A percentile compares a stretch with the other conserved stretches of the same genome.
These are phyloP conservation scores for Orius laevigatus DNA, from an alignment of 1,140 invertebrate genomes.

Conservation along the genomic window DNA sequence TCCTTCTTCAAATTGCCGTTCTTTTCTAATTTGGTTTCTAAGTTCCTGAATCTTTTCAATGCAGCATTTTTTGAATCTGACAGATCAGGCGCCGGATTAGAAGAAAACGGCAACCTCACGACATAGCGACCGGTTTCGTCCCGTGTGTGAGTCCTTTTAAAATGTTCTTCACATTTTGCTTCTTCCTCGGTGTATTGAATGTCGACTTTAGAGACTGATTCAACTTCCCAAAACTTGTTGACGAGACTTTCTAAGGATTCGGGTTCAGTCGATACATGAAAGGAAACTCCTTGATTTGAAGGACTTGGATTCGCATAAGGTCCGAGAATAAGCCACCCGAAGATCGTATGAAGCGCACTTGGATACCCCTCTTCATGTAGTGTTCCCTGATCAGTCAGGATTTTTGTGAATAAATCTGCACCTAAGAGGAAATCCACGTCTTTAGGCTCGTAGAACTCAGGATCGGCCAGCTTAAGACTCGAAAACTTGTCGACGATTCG, in stretches of 20 bases:
- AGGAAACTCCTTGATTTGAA: too few relatives aligned
- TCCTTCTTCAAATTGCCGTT: neutral
- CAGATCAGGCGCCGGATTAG: neutral
- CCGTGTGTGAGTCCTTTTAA: neutral
- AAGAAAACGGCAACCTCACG: neutral
- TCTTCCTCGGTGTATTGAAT: neutral
- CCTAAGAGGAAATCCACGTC: constrained; percentile 1
- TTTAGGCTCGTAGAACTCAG: neutral
- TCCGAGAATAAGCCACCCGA: too few relatives aligned
- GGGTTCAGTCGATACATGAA: too few relatives aligned
- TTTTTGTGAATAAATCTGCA: neutral
- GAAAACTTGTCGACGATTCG: too few relatives aligned
- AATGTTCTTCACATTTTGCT: neutral
- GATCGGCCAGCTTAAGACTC: neutral
- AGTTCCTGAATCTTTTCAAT: neutral
- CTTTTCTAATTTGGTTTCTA: neutral
- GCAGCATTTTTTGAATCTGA: neutral
- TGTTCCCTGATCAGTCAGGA: neutral
- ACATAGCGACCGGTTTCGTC: neutral
- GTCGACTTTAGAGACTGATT: neutral
- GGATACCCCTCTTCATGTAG: too few relatives aligned
- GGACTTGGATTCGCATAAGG: too few relatives aligned
- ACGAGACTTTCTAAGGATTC: neutral
- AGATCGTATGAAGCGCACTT: too few relatives aligned
- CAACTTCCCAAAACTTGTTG: neutral